A percentile compares a stretch with the other conserved stretches of the same genome.
Conservation (phyloP, 1,140 invertebrate genomes). For the Agrilus planipennis region DNA sequence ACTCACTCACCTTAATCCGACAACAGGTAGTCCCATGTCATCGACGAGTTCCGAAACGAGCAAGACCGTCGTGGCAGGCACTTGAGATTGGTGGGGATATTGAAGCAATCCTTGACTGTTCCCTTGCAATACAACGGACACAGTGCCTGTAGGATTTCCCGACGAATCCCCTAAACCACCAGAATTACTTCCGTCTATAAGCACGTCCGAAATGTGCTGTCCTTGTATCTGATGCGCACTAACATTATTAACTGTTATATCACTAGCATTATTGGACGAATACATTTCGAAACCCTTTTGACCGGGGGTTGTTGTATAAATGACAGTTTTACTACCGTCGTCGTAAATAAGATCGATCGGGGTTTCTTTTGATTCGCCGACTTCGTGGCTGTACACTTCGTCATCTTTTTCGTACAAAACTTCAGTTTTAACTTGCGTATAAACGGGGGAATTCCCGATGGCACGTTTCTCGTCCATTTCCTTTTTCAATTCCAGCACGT, state of each 20-base stretch:
- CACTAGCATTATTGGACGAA: constrained; percentile 37
- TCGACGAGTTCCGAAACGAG: constrained; percentile 42
- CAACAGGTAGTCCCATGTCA: constrained; percentile 30
- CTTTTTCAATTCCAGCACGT: constrained; percentile 51
- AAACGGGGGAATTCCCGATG: constrained; percentile 43
- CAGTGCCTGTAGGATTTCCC: constrained; percentile 34
- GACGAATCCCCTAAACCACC: constrained; percentile 26
- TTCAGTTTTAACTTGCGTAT: constrained; percentile 43
- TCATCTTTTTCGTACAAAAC: constrained; percentile 38
- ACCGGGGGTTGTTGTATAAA: constrained; percentile 56
- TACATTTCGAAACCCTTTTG: constrained; percentile 38
- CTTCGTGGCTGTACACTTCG: constrained; percentile 43
- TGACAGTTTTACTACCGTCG: constrained; percentile 68
- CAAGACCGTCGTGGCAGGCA: constrained; percentile 38
- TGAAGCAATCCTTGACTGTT: constrained; percentile 30
- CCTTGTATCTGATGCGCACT: constrained; percentile 37
- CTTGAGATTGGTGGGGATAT: constrained; percentile 30
- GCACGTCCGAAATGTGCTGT: constrained; percentile 37
- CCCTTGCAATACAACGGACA: constrained; percentile 31
- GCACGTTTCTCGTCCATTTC: constrained; percentile 37
- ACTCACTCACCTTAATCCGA: constrained; percentile 31
- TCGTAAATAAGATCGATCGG: constrained; percentile 70
- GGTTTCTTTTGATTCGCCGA: constrained; percentile 51
- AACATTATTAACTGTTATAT: constrained; percentile 33
- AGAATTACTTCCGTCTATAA: constrained; percentile 35